These are phyloP conservation scores for Noctilio leporinus DNA, from an alignment of 2,113 vertebrate genomes.

Conservation along the genomic window DNA sequence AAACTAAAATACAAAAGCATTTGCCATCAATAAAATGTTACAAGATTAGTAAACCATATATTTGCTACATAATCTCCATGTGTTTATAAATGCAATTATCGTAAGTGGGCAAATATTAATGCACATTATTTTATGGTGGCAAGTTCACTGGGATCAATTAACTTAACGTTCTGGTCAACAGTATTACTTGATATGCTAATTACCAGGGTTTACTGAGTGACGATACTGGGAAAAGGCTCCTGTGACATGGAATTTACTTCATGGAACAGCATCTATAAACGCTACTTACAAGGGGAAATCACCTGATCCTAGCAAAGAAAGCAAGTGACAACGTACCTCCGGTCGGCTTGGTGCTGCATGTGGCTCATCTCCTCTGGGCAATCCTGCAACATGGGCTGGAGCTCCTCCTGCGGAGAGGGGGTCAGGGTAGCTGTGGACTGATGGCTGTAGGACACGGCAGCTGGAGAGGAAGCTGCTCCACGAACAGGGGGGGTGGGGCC, in stretches of 20 bases:
- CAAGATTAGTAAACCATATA: conserved; percentile 44
- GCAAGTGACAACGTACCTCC: conserved; percentile 81
- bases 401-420: conserved; percentile 96
- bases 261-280: conserved; percentile 1
- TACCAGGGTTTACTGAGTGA: conserved; percentile 51
- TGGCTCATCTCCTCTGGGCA: conserved; percentile 83
- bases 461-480: conserved; percentile 95
- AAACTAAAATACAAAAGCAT: not conserved
- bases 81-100: conserved; percentile 63
- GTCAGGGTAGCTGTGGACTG: conserved; percentile 98
- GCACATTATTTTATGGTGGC: conserved; percentile 71
- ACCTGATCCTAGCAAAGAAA: not conserved
- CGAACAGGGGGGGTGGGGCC: conserved; percentile 95
- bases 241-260: conserved; percentile 36
- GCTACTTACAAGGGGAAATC: not conserved
- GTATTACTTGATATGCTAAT: conserved; percentile 66
- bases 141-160: conserved; percentile 76
- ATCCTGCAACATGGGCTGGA: conserved; percentile 95
- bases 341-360: conserved; percentile 83
- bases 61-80: conserved; percentile 65
- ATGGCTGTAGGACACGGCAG: conserved; percentile 97
- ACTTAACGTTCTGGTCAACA: conserved; percentile 69
- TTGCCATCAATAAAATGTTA: not conserved
- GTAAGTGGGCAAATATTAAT: conserved; percentile 71
- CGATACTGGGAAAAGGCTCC: conserved; percentile 18